These are phyloP conservation scores for Micoletzkya japonica DNA, from an alignment of 2,888 invertebrate genomes.

Conservation along the genomic window DNA sequence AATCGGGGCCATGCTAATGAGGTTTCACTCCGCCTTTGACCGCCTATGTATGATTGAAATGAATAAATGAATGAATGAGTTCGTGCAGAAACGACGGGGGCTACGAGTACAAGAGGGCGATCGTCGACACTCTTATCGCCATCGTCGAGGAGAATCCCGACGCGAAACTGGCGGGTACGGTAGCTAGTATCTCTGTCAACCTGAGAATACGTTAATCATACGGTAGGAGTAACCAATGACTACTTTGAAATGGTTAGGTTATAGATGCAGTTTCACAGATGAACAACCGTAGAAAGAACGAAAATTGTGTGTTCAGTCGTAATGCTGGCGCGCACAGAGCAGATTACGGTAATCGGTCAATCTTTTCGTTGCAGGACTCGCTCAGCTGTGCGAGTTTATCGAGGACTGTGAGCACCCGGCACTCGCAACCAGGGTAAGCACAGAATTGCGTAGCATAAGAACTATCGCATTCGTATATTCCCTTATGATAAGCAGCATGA, in stretches of 20 bases:
- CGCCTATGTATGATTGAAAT: too few relatives aligned
- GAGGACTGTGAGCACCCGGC: constrained; percentile 98
- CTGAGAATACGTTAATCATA: not conserved
- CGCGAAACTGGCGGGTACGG: constrained; percentile 83
- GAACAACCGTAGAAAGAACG: not conserved
- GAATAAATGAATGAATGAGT: too few relatives aligned
- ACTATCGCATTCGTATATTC: too few relatives aligned
- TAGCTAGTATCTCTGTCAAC: not conserved
- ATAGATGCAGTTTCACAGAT: not conserved
- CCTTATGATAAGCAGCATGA: too few relatives aligned
- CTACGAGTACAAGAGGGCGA: constrained; percentile 93
- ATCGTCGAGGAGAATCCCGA: constrained; percentile 97
- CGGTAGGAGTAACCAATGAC: not conserved
- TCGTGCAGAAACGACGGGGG: constrained; percentile 55
- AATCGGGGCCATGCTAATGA: too few relatives aligned
- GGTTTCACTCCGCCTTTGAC: too few relatives aligned
- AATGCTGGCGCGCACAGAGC: not conserved
- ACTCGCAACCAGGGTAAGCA: constrained; percentile 79
- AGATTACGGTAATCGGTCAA: not conserved
- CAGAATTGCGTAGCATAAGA: not conserved
- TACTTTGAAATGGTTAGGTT: not conserved
- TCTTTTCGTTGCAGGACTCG: constrained; percentile 70
- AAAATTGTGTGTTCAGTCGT: not conserved
- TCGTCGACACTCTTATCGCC: constrained; percentile 95
- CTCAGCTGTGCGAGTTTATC: constrained; percentile 97